These are phyloP conservation scores for Acropternis orthonyx DNA, from an alignment of 2,797 vertebrate species.

Conservation along the genomic window DNA sequence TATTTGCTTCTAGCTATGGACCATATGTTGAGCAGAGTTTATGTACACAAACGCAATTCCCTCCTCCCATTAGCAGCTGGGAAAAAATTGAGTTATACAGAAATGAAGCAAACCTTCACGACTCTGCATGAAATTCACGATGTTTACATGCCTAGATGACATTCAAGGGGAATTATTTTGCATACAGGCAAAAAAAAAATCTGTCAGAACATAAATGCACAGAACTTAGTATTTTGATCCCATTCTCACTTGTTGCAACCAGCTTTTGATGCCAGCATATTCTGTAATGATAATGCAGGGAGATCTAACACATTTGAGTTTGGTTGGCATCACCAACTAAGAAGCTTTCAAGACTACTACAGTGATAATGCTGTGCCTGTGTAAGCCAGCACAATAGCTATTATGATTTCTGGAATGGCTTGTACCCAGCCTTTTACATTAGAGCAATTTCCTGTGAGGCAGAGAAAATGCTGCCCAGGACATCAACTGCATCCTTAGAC, in stretches of 20 bases:
- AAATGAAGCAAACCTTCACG: conserved; percentile 7
- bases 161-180: neutral
- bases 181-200: neutral
- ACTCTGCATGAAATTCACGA: neutral
- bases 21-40: conserved; percentile 18
- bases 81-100: conserved; percentile 15
- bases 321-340: neutral
- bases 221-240: neutral
- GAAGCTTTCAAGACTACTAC: conserved; percentile 16
- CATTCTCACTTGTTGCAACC: neutral
- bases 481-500: neutral
- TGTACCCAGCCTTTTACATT: neutral
- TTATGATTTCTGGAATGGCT: neutral
- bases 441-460: neutral
- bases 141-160: neutral
- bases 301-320: neutral
- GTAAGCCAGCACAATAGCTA: neutral
- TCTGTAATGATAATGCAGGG: neutral
- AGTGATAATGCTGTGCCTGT: neutral
- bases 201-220: neutral
- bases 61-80: neutral
- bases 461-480: conserved; percentile 10
- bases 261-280: neutral
- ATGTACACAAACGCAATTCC: neutral
- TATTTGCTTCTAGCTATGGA: conserved; percentile 16